Conservation (phyloP, 2,797 vertebrate genomes). For the Denticeps clupeoides region DNA sequence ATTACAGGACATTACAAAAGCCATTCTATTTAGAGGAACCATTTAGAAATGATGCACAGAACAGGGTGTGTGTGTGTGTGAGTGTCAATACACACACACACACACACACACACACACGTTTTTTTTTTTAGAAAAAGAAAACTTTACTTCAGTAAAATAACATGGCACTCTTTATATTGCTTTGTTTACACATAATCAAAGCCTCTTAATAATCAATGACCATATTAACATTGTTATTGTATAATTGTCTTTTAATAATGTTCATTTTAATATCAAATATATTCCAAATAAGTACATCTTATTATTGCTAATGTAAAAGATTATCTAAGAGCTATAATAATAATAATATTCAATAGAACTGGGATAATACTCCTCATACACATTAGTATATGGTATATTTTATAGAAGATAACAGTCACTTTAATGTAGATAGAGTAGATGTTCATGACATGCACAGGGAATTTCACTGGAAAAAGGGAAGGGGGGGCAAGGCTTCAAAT, state of each 20-base stretch:
- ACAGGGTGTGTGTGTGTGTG: too few species aligned
- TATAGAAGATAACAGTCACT: conserved; percentile 61
- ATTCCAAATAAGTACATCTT: conserved; percentile 42
- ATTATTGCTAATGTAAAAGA: conserved; percentile 64
- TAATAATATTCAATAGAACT: conserved; percentile 9
- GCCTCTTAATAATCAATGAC: conserved; percentile 4
- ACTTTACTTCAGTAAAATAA: conserved; percentile 15
- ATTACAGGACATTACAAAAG: conserved; percentile 45
- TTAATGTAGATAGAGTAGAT: conserved; percentile 30
- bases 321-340: conserved; percentile 46
- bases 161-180: conserved; percentile 58
- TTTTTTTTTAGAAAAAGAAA: conserved; percentile 22
- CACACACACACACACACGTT: too few species aligned
- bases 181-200: conserved; percentile 47
- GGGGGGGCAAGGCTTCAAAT: conserved; percentile 28
- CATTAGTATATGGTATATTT: conserved; percentile 33
- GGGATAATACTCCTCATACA: conserved; percentile 33
- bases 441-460: conserved; percentile 50
- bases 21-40: conserved; percentile 43
- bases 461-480: conserved; percentile 24
- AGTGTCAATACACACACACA: too few species aligned
- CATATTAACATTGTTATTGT: conserved; percentile 31
- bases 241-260: too few species aligned
- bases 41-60: conserved; percentile 36
- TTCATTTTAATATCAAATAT: conserved; percentile 63